phyloP scores from a whole-genome alignment of 2,113 vertebrate species.

The Himantopus leucocephalus region DNA sequence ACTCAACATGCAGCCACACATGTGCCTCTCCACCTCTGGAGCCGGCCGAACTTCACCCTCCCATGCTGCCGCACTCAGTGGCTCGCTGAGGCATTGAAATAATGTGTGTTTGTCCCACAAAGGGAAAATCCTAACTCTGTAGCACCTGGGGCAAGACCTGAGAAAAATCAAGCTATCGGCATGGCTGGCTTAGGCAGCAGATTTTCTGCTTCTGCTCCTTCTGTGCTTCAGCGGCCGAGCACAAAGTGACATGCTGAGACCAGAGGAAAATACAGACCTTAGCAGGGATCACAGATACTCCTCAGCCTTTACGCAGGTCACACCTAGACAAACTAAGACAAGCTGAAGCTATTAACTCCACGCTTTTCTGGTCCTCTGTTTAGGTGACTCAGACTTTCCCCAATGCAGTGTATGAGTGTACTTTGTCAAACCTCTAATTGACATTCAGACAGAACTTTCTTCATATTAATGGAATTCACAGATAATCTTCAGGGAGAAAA shows the following conservation, averaged over 20 bases:
- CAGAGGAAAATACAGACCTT: neutral
- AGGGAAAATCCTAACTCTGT: neutral
- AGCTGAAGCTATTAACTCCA: neutral
- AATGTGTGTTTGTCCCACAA: rapidly evolving
- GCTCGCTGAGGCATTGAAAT: neutral
- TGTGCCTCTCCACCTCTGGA: neutral
- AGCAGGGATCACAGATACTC: neutral
- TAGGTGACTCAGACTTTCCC: neutral
- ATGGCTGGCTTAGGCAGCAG: neutral
- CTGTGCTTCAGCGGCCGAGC: neutral
- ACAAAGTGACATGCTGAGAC: neutral
- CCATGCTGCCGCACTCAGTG: rapidly evolving
- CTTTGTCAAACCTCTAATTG: conserved; percentile 51
- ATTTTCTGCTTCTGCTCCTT: neutral
- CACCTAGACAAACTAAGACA: neutral
- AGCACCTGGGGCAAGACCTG: neutral
- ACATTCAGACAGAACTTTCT: conserved; percentile 49
- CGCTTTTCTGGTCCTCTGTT: neutral
- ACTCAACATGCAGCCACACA: rapidly evolving
- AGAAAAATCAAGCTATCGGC: neutral
- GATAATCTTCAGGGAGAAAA: conserved; percentile 66
- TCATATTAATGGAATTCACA: conserved; percentile 55
- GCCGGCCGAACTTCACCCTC: neutral
- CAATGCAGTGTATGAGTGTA: neutral
- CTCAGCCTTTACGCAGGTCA: neutral